Evolutionary conservation across 2,888 invertebrate genomes (phyloP), one percentile per base, ranked within the genome.

Genomic region (Pecten maximus): DNA sequence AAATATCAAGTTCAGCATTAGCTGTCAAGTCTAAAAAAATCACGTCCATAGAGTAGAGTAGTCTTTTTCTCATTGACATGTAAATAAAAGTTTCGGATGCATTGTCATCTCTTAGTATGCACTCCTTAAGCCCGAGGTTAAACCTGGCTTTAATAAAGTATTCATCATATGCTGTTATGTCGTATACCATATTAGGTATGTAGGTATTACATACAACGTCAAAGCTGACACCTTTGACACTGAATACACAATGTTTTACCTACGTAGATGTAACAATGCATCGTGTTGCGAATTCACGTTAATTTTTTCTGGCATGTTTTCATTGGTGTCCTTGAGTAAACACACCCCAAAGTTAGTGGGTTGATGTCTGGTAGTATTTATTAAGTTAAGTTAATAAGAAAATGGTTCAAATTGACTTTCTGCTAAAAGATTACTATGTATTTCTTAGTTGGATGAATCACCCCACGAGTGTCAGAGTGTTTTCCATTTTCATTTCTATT

Each of bases 311-410:
- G 74, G 35, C 74, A 74, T 35, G 8, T 74, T 35, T 74, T 74
- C 74, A 74, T 16, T 28, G 74, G 6, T 16, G 23, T 2, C 74
- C 74, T 74, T 74, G 74, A 35, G 74, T 74, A 19, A 28, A 74
- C 10, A 35, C 28, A 35, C 2, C 28, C 35, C 12, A 44, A 44
- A 44, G 44, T 28, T 35, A 35, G 3, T 28, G 74, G 74, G 35
- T 35, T 74, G 28, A 35, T 28, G 35, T 74, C 28, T 74, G 35
- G 35, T 10, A 23, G 28, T 74, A 74, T 74, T 28, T 74, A 35
- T 74, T 74, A 74, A 74, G 74, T 60, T 35, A 74, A 74, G 74
- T 74, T 74, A 74, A 74, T 35, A 74, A 74, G 74, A 28, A 35
- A 74, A 74, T 0, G 74, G 12, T 74, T 74, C 74, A 74, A 35